Evolutionary conservation across 2,113 vertebrate species (phyloP), one percentile per base, ranked within the genome.

Genomic region (Scolopax mira): DNA sequence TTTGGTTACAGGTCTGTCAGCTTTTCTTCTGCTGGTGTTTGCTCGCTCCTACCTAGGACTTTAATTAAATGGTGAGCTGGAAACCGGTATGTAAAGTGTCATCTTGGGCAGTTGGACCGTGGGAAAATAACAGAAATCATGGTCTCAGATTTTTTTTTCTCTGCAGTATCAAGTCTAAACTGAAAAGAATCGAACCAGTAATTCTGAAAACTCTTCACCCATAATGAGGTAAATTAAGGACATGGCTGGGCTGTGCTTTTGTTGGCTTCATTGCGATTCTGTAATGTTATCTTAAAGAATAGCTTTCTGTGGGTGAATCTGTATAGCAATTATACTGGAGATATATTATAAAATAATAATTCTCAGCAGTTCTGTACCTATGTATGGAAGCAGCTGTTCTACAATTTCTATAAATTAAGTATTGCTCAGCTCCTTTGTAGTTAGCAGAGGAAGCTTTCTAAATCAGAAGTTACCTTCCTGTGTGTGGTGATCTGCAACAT

Each of bases 261-360:
- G 18, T 62, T 94, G 62, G n/a, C 89, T 93, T 80, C 66, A 79
- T 1, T 54, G 60, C 93, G 67, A 60, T 92, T 86, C 48, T 89
- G 52, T 72, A 89, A 78, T 44, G 39, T 71, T 93, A 41, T 35
- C 88, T 96, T 75, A 75, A 97, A 96, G 87, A 96, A 65, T 89
- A 85, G 84, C 27, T 95, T 74, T 93, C 81, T 92, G 65, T 96
- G 71, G 58, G 23, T 64, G 62, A 74, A 54, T 79, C 28, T 39
- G n/a, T 85, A 17, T 42, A 89, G 75, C 46, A 55, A 9, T 80
- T 85, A 84, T 49, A 51, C 54, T 58, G 67, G 44, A 93, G 35
- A 46, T 78, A 18, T 1, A 44, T 69, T 85, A 30, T 25, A 44
- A 96, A 84, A 84, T 44, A 66, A 58, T 48, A 73, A 54, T 33